Base-by-base conservation (phyloP, 2,113 vertebrate genomes). In the Catharus minimus region DNA sequence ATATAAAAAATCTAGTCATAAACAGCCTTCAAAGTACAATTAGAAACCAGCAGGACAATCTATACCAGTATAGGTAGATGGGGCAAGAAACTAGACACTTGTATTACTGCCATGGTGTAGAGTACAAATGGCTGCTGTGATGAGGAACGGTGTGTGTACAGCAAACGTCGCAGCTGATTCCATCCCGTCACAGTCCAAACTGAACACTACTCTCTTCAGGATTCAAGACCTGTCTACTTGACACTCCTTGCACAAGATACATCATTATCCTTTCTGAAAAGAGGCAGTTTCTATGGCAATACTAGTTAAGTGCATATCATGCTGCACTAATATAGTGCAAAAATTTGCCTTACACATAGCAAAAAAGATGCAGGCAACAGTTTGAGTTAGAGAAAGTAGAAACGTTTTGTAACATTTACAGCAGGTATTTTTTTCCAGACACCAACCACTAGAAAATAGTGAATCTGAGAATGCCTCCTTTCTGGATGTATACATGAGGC, bases 321-420 rank as follows among this genome's bases (percentile, higher is more conserved):
- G 98, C 98, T 98, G 99, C 99, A 99, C 99, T 99, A 99, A 99
- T 99, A 99, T 99, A 99, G 99, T 99, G 99, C 99, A 98, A 98
- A 98, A 98, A 98, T 97, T 98, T 96, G 97, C 98, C 98, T 98
- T 98, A 97, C 97, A 97, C 91, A 86, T 96, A 98, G 97, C 96
- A 97, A 97, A 98, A 97, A 97, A 97, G 96, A 98, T 97, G 94
- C 96, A 98, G 98, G 98, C 97, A 97, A 97, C 93, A 95, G 96
- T 98, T 96, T 96, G 96, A 97, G 81, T 96, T 92, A 97, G 95
- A 96, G 96, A 96, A 97, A 97, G 97, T 97, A 98, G 97, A 98
- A 97, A 98, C 66, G 18, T 97, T 96, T 93, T 88, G 91, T 95
- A 95, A 96, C 95, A 97, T 97, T 96, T 97, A 98, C 97, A 97